phyloP scores from a whole-genome alignment of 2,797 vertebrate genomes.

The Falco concolor region DNA sequence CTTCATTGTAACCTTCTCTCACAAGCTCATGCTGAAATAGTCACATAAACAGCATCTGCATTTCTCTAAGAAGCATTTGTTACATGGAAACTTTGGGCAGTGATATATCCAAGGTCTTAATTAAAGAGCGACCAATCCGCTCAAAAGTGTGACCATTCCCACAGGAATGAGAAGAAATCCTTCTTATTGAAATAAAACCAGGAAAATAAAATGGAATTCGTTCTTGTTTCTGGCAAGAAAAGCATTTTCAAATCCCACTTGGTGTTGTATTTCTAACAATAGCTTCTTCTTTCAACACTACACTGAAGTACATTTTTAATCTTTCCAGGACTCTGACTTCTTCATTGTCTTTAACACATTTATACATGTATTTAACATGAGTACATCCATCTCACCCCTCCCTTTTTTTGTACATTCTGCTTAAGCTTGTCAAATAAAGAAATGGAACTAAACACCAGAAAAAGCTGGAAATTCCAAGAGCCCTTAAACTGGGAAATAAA shows the following conservation, averaged over 20 bases:
- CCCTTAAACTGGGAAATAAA: not conserved
- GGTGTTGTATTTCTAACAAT: slow-evolving; percentile 28
- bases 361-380: not conserved
- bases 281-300: slow-evolving; percentile 31
- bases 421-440: not conserved
- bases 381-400: not conserved
- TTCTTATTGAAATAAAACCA: not conserved
- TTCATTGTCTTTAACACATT: not conserved
- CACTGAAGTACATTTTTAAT: not conserved
- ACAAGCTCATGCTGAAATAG: not conserved
- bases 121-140: not conserved
- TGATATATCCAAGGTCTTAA: not conserved
- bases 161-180: not conserved
- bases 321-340: not conserved
- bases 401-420: not conserved
- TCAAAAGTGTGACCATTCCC: slow-evolving; percentile 4
- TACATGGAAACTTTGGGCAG: not conserved
- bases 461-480: not conserved
- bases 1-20: not conserved
- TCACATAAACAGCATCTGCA: not conserved
- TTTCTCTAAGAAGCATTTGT: not conserved
- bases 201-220: slow-evolving; percentile 21
- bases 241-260: slow-evolving; percentile 40
- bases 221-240: slow-evolving; percentile 43
- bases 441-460: not conserved